Evolutionary conservation across 2,797 vertebrate genomes (phyloP), one percentile per base, ranked within the genome.

Genomic region (Xyrichtys novacula): DNA sequence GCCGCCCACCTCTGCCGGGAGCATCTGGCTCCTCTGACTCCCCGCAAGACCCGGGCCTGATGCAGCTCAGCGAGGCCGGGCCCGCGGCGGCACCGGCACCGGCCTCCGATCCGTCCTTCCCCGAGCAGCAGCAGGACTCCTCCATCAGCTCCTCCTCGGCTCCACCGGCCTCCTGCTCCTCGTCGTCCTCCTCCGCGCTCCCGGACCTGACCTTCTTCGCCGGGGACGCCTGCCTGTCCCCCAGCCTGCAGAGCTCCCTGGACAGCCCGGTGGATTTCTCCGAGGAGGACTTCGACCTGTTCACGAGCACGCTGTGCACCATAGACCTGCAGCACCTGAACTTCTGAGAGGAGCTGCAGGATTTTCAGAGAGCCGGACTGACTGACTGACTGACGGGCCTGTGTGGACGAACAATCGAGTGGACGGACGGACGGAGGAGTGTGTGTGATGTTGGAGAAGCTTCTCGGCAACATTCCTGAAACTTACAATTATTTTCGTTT

Each of bases 251-350:
- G 70, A 94, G 93, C 73, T 94, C 95, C 3, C 89, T 96, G 73
- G 92, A 95, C 72, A 98, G 97, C 66, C 96, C 96, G 0, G 88
- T 96, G 72, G 94, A 95, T 66, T 96, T 98, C 86, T 96, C 95
- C 38, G 96, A 97, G 80, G 98, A 98, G 87, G 96, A 98, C 83
- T 94, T 98, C 84, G 97, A 98, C 82, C 87, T 98, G 60, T 98
- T 98, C 85, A 94, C 94, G 1, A 97, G 96, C 92, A 96, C 97
- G 42, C 93, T 99, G 82, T 97, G 96, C 88, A 92, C 95, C 22
- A 95, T 97, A 85, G 97, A 99, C 88, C 85, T 96, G 67, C 96
- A 96, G 25, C 93, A 95, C 65, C 87, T 98, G 57, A 94, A 94
- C 78, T 95, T 95, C 81, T 95, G 84, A 91, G 74, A 55, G 11